phyloP scores from a whole-genome alignment of 2,113 vertebrate species.

The Haliaeetus leucogaster region DNA sequence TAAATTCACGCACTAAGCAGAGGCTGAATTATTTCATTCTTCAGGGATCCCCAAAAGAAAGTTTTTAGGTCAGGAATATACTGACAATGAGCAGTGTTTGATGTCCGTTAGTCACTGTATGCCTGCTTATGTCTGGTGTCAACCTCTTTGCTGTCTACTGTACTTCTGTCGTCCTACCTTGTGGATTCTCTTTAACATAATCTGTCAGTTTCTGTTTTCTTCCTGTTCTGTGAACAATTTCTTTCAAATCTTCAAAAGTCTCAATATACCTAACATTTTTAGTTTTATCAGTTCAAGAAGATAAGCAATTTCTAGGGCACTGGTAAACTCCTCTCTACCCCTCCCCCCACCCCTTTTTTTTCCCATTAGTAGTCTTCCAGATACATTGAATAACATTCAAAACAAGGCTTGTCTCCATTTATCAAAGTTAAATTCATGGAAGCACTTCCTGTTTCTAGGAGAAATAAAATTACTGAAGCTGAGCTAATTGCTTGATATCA shows the following conservation, averaged over 20 bases:
- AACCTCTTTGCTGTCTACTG: neutral
- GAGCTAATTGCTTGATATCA: neutral
- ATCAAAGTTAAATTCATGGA: neutral
- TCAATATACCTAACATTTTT: neutral
- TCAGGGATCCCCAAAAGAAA: neutral
- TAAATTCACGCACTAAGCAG: neutral
- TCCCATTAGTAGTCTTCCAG: neutral
- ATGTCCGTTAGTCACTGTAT: neutral
- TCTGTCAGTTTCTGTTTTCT: neutral
- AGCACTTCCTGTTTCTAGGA: neutral
- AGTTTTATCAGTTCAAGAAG: constrained; percentile 16
- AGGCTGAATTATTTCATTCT: neutral
- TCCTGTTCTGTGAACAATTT: neutral
- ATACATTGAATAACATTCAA: neutral
- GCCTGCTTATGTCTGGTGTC: neutral
- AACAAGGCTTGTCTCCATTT: neutral
- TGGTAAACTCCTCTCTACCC: neutral
- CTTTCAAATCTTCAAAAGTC: neutral
- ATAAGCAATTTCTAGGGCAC: constrained; percentile 33
- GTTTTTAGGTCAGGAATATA: neutral
- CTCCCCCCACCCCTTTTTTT: neutral
- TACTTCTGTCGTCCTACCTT: neutral
- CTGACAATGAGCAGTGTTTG: neutral
- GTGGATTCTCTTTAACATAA: neutral
- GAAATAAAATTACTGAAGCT: constrained; percentile 12